Percentiles rank a stretch among this genome's conserved stretches.
These are phyloP conservation scores for Scaptomyza flava DNA, from an alignment of 2,888 invertebrate genomes.

Conservation along the genomic window DNA sequence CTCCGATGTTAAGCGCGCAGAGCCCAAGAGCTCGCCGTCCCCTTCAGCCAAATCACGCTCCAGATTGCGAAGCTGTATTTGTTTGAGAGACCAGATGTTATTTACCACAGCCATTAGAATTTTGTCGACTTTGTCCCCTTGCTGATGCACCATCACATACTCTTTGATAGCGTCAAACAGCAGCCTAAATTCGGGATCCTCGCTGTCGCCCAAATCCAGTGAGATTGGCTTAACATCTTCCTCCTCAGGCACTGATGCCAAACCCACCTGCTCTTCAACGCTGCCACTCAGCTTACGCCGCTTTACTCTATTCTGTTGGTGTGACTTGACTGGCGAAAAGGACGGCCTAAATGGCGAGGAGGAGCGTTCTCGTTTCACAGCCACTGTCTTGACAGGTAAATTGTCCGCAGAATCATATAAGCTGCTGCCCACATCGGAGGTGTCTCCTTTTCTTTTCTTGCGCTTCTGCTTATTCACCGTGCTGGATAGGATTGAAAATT, in stretches of 20 bases:
- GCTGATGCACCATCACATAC: conserved; percentile 72
- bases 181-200: conserved; percentile 72
- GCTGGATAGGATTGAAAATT: conserved; percentile 37
- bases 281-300: conserved; percentile 72
- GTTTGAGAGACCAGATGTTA: conserved; percentile 81
- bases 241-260: not conserved
- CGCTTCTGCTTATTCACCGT: conserved; percentile 50
- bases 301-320: conserved; percentile 62
- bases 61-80: conserved; percentile 63
- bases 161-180: conserved; percentile 75
- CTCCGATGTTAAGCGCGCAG: conserved; percentile 30
- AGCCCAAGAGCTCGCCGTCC: conserved; percentile 38
- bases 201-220: conserved; percentile 35
- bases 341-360: conserved; percentile 81
- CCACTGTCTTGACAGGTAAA: conserved; percentile 51
- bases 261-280: conserved; percentile 35
- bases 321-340: conserved; percentile 77
- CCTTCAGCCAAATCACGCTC: conserved; percentile 54
- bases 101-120: conserved; percentile 72
- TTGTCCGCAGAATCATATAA: conserved; percentile 80
- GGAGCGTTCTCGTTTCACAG: conserved; percentile 79
- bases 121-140: conserved; percentile 71
- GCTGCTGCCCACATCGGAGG: conserved; percentile 81
- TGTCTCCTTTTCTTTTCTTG: conserved; percentile 52
- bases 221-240: conserved; percentile 45